Evolutionary conservation across 2,113 vertebrate genomes (phyloP).

Genomic region (Nymphicus hollandicus): DNA sequence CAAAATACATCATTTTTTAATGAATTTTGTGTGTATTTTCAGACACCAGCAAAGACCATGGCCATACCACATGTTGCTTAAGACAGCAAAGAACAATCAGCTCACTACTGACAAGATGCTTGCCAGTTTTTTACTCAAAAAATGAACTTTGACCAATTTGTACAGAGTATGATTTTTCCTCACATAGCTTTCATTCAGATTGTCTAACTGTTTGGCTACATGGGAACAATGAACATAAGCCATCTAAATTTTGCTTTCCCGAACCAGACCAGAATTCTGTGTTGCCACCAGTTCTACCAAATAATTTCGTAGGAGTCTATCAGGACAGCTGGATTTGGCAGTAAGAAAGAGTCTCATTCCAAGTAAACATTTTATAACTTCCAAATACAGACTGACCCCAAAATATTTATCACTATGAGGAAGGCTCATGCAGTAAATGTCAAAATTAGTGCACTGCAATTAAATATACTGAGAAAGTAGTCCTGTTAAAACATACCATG

Average conservation of each 20-base stretch:
- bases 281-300: background rate
- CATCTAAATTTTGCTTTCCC: background rate
- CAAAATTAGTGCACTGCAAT: background rate
- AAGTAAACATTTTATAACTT: background rate
- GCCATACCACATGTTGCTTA: background rate
- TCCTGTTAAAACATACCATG: slow-evolving; percentile 44
- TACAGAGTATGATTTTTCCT: background rate
- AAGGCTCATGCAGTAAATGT: background rate
- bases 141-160: background rate
- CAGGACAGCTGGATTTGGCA: background rate
- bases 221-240: background rate
- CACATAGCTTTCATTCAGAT: background rate
- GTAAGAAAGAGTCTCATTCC: background rate
- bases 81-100: background rate
- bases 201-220: background rate
- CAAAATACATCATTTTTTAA: background rate
- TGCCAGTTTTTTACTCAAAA: background rate
- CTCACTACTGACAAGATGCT: background rate
- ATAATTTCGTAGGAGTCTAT: background rate
- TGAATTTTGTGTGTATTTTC: background rate
- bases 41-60: background rate
- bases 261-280: background rate
- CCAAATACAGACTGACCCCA: background rate
- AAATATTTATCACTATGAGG: background rate
- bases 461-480: background rate